Percentiles rank a stretch among this genome's conserved stretches.
Evolutionary conservation across 2,888 invertebrate genomes (phyloP).

Genomic region (Brachyptera putata): DNA sequence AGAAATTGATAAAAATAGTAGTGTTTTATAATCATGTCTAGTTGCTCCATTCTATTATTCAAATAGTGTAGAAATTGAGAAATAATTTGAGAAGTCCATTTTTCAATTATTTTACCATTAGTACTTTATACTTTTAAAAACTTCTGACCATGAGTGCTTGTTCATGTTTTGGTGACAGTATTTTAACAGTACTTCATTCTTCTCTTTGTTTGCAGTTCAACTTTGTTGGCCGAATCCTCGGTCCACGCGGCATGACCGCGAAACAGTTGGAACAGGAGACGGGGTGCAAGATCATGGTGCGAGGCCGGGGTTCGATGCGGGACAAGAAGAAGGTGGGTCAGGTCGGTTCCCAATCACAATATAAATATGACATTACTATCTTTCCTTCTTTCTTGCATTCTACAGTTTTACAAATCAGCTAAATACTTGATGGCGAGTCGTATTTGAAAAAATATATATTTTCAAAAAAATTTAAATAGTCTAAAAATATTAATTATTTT

Average conservation of each 20-base stretch:
- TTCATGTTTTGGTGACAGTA: background rate
- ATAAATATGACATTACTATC: constrained; percentile 5
- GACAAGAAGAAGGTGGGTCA: constrained; percentile 95
- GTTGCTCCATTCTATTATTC: too few relatives aligned
- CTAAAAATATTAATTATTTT: too few relatives aligned
- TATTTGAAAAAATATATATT: too few relatives aligned
- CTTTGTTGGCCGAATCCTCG: constrained; percentile 99
- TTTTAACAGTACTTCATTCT: too few relatives aligned
- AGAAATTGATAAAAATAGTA: too few relatives aligned
- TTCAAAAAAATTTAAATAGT: too few relatives aligned
- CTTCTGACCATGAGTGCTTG: background rate
- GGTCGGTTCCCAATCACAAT: constrained; percentile 13
- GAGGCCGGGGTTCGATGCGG: constrained; percentile 99
- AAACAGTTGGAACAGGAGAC: constrained; percentile 99
- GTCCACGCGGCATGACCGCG: constrained; percentile 99
- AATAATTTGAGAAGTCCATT: too few relatives aligned
- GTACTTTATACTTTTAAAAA: background rate
- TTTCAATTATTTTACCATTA: too few relatives aligned
- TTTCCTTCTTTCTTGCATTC: background rate
- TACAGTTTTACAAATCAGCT: background rate
- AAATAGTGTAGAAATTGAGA: too few relatives aligned
- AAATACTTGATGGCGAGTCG: too few relatives aligned
- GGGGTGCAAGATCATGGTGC: constrained; percentile 99
- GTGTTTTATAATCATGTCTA: too few relatives aligned
- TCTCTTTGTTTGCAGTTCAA: constrained; percentile 99